Percentiles rank a stretch among this genome's conserved stretches.
Conservation (phyloP, 2,888 invertebrate species). For the Phyllotreta striolata region DNA sequence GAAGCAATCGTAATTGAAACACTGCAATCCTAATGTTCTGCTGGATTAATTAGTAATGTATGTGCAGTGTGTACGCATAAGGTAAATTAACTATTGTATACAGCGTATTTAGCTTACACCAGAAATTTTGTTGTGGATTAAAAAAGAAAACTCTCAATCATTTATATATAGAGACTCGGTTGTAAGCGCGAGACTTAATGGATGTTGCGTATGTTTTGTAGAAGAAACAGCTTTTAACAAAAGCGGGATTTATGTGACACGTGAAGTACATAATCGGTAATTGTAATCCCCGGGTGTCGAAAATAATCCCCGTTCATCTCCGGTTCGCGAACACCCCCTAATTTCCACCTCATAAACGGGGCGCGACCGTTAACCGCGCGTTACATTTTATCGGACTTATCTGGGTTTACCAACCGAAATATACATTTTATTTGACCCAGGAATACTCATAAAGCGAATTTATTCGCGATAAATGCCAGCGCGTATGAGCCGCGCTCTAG, state of each 20-base stretch:
- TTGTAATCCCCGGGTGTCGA: conserved; percentile 21
- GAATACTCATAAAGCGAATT: conserved; percentile 38
- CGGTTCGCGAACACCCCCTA: conserved; percentile 17
- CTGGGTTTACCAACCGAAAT: conserved; percentile 30
- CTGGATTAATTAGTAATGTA: no score
- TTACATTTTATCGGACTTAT: conserved; percentile 31
- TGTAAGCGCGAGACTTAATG: no score
- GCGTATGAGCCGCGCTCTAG: conserved; percentile 28
- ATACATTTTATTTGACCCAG: conserved; percentile 31
- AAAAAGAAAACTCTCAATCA: no score
- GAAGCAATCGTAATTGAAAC: no score
- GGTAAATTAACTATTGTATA: no score
- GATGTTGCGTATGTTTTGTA: no score
- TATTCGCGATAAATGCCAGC: conserved; percentile 34
- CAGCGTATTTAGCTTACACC: no score
- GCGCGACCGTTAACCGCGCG: conserved; percentile 25
- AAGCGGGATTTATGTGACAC: conserved; percentile 4
- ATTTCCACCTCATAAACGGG: conserved; percentile 32
- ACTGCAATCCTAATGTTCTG: no score
- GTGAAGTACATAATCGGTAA: conserved; percentile 12
- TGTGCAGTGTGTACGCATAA: no score
- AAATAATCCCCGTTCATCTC: conserved; percentile 11
- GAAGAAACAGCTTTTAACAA: no score
- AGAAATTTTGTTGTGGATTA: no score
- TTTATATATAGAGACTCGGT: no score